Evolutionary conservation across 2,113 vertebrate species (phyloP).

Genomic region (Hylia prasina): DNA sequence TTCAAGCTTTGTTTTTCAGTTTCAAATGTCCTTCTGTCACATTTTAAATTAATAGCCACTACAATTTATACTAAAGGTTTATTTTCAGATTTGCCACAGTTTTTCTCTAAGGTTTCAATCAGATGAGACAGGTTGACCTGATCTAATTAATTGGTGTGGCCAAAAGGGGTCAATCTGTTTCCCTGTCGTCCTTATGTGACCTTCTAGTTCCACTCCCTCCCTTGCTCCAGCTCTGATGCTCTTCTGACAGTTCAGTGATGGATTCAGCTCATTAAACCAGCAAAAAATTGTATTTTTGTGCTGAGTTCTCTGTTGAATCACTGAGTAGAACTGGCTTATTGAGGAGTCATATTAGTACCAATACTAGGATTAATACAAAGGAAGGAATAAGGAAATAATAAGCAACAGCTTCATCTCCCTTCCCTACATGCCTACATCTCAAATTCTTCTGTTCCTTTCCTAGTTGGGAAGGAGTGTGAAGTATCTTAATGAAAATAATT

Average conservation of each 20-base stretch:
- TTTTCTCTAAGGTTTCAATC: neutral
- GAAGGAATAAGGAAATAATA: neutral
- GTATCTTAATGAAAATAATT: neutral
- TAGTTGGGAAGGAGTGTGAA: neutral
- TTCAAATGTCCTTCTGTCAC: neutral
- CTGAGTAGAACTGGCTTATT: neutral
- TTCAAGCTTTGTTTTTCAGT: neutral
- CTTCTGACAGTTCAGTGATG: neutral
- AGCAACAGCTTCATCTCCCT: neutral
- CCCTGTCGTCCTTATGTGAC: neutral
- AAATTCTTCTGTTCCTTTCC: neutral
- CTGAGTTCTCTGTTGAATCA: neutral
- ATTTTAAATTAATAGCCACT: neutral
- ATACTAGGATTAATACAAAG: neutral
- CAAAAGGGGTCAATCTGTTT: neutral
- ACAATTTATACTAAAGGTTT: neutral
- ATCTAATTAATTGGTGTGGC: neutral
- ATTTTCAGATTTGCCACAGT: neutral
- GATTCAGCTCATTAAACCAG: neutral
- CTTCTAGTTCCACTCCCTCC: neutral
- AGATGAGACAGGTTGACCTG: neutral
- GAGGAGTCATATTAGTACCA: neutral
- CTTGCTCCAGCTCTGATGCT: neutral
- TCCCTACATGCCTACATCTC: neutral
- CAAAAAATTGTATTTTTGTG: neutral